Evolutionary conservation across 1,140 invertebrate genomes (phyloP), one percentile per base, ranked within the genome.

Genomic region (Sarcophaga peregrina): DNA sequence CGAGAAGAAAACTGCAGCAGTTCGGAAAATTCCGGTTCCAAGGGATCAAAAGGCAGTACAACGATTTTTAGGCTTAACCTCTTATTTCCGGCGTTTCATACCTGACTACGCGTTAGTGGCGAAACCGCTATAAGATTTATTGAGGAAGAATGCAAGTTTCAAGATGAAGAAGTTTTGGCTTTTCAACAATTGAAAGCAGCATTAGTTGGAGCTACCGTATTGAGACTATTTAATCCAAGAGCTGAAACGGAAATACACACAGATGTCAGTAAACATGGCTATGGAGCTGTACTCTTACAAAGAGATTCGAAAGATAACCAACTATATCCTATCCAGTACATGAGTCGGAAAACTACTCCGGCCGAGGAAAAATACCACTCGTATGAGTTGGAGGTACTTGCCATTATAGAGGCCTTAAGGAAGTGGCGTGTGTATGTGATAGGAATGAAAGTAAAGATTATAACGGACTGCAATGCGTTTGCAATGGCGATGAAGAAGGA

Each of bases 231-330:
- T 50, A n/a, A n/a, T n/a, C n/a, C n/a, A n/a, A n/a, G n/a, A n/a
- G n/a, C n/a, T n/a, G n/a, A n/a, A n/a, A n/a, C n/a, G n/a, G n/a
- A n/a, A n/a, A n/a, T n/a, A n/a, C n/a, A n/a, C n/a, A n/a, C n/a
- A n/a, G n/a, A n/a, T 50, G 48, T 11, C 11, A 50, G 48, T 50
- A 58, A 47, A 47, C 54, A 85, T 9, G 87, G 86, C 6, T 88
- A 87, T 76, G 86, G 86, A 25, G 87, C 86, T 13, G 82, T 90
- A 0, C 47, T 90, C 15, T 83, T 88, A 9, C 89, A 91, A 85
- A 87, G 82, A 80, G 81, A 83, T 62, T 20, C 13, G 7, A 17
- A 83, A 6, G 50, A 72, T 37, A 6, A 46, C 7, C 13, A 48
- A 9, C 72, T 83, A 15, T 75, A 80, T 47, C 58, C 83, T 50